Evolutionary conservation across 2,888 invertebrate genomes (phyloP), one percentile per base, ranked within the genome.

Genomic region (Hypomecis punctinalis): DNA sequence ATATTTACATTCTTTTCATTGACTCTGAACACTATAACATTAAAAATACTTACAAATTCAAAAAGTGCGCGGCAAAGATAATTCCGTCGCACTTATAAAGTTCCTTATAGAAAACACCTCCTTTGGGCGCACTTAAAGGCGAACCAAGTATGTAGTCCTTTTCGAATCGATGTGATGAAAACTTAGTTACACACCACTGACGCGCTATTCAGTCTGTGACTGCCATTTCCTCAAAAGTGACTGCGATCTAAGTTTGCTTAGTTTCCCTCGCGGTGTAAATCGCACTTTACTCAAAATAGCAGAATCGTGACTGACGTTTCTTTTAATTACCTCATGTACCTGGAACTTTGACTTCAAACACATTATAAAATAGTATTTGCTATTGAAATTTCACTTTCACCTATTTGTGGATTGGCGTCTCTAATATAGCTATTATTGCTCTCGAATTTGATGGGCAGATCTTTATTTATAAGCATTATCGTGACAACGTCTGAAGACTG

Each of bases 321-420:
- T 80, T 87, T 88, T 91, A 91, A 90, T 89, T 89, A 85, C 52
- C 43, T 43, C 46, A 80, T 80, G 77, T 78, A 83, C 83, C 77
- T 74, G 76, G 76, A 80, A 78, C 82, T 83, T 83, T 61, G 67
- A 64, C 65, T 69, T 61, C 51, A 79, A 76, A 80, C 73, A 80
- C 74, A 76, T 86, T 84, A 80, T 85, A 85, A 84, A 86, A 86
- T 82, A 82, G 79, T 79, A 76, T 72, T 63, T 55, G 42, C 78
- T 86, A 86, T 86, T 86, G 84, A 88, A 88, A 87, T 85, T 84
- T 83, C 78, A 88, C 91, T 91, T 91, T 91, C 91, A 88, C 91
- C 80, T 82, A 82, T 85, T 88, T 84, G 80, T 81, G 79, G 80
- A 81, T 79, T 75, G 79, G 65, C 71, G 75, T 70, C 68, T 75